phyloP scores from a whole-genome alignment of 2,113 vertebrate genomes.

The Hippocampus barbouri region DNA sequence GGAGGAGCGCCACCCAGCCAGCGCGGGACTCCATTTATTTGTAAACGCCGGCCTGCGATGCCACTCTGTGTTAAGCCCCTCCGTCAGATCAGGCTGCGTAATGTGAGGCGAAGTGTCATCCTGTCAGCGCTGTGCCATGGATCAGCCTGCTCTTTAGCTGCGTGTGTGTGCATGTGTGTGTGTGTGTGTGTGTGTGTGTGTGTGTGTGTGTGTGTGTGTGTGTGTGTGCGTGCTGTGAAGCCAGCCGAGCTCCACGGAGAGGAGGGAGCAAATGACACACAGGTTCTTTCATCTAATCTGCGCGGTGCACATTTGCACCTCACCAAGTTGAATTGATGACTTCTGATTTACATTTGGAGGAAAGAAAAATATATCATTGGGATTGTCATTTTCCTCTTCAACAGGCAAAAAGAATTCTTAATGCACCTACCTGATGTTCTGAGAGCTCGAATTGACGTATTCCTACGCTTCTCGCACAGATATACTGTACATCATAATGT shows the following conservation, averaged over 20 bases:
- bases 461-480: background rate
- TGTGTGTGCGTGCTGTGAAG: slow-evolving; percentile 38
- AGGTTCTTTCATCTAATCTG: slow-evolving; percentile 76
- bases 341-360: slow-evolving; percentile 72
- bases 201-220: slow-evolving; percentile 54
- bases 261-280: slow-evolving; percentile 70
- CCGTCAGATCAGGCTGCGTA: slow-evolving; percentile 65
- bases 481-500: slow-evolving; percentile 1
- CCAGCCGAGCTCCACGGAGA: slow-evolving; percentile 61
- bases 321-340: slow-evolving; percentile 76
- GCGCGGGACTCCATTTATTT: slow-evolving; percentile 58
- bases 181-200: slow-evolving; percentile 53
- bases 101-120: slow-evolving; percentile 72
- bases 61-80: slow-evolving; percentile 68
- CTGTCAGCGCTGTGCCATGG: slow-evolving; percentile 64
- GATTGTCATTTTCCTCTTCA: slow-evolving; percentile 63
- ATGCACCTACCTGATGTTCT: slow-evolving; percentile 60
- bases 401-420: slow-evolving; percentile 77
- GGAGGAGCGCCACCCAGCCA: slow-evolving; percentile 59
- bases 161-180: slow-evolving; percentile 43
- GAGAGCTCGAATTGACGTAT: slow-evolving; percentile 52
- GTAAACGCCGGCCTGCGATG: slow-evolving; percentile 57
- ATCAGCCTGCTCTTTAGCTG: slow-evolving; percentile 46
- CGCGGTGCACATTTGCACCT: slow-evolving; percentile 69
- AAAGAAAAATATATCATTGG: slow-evolving; percentile 66